These are phyloP conservation scores for Peromyscus polionotus DNA, from an alignment of 2,113 vertebrate genomes.

Conservation along the genomic window DNA sequence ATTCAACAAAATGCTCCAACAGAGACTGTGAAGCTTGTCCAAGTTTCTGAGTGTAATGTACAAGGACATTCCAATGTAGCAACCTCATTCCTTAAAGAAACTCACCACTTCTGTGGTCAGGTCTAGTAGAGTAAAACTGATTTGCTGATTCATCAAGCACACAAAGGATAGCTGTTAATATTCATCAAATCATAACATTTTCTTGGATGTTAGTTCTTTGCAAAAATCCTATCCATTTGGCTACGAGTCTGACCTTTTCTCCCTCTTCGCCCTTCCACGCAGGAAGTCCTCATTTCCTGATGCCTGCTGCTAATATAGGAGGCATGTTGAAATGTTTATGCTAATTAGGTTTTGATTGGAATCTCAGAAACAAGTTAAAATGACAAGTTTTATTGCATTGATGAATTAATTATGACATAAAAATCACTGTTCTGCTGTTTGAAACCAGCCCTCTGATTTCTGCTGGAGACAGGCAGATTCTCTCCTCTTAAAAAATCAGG, in stretches of 20 bases:
- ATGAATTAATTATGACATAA: slow-evolving; percentile 87
- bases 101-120: background rate
- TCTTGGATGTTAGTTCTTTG: slow-evolving; percentile 58
- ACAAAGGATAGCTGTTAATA: background rate
- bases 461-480: slow-evolving; percentile 66
- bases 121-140: background rate
- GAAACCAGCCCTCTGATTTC: slow-evolving; percentile 78
- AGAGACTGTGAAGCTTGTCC: background rate
- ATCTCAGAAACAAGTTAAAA: slow-evolving; percentile 84
- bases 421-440: slow-evolving; percentile 75
- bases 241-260: slow-evolving; percentile 75
- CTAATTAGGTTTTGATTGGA: slow-evolving; percentile 86
- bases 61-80: background rate
- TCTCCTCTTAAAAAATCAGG: slow-evolving; percentile 26
- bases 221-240: slow-evolving; percentile 65
- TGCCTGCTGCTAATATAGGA: slow-evolving; percentile 79
- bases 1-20: background rate
- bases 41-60: background rate
- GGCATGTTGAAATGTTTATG: slow-evolving; percentile 85
- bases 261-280: slow-evolving; percentile 32
- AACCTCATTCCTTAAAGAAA: background rate
- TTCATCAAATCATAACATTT: slow-evolving; percentile 63
- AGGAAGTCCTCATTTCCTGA: slow-evolving; percentile 75
- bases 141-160: slow-evolving; percentile 38
- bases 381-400: slow-evolving; percentile 83